Base-by-base conservation (phyloP, 2,888 invertebrate genomes). In the Homarus gammarus region DNA sequence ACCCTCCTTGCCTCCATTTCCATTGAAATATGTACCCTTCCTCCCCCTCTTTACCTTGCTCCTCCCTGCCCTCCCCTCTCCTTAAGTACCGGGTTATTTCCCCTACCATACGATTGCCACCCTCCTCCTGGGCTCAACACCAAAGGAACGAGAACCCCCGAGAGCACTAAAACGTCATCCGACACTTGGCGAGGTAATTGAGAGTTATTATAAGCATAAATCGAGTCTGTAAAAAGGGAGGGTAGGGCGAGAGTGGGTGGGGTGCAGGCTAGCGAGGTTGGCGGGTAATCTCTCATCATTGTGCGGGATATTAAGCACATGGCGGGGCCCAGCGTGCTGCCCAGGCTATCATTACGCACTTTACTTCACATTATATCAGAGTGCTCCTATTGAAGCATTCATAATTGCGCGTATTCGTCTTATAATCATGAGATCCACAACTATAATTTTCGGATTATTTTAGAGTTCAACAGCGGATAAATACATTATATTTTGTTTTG, bases 311-410 rank as follows among this genome's bases (percentile, higher is more conserved):
- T 31, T 31, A 51, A 83, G 72, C 83, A 44, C 49, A 83, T 31
- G 72, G 83, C 31, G 31, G 44, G 83, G 15, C 49, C 36, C 33
- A 83, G 70, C 70, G 70, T 49, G 83, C 83, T 15, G 70, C 49
- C 83, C 31, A 33, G 27, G 6, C 83, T 83, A 72, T 72, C 83
- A 83, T 83, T 70, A 83, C 44, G 49, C 64, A 72, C 44, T 83
- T 83, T 83, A 72, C 72, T 83, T 36, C 83, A 70, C 83, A 70
- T 83, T 83, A 83, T 70, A 83, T 83, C 51, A 83, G 70, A 70
- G 40, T 33, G 70, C 27, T 68, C 82, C 40, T 56, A 68, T 44
- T 82, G 64, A 44, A 33, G 40, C 44, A 68, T 64, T 82, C 33
- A 82, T 82, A 38, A 82, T 44, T 64, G 40, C 44, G 31, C 38